A percentile compares a stretch with the other conserved stretches of the same genome.
These are phyloP conservation scores for Bombylius major DNA, from an alignment of 2,888 invertebrate genomes.

Conservation along the genomic window DNA sequence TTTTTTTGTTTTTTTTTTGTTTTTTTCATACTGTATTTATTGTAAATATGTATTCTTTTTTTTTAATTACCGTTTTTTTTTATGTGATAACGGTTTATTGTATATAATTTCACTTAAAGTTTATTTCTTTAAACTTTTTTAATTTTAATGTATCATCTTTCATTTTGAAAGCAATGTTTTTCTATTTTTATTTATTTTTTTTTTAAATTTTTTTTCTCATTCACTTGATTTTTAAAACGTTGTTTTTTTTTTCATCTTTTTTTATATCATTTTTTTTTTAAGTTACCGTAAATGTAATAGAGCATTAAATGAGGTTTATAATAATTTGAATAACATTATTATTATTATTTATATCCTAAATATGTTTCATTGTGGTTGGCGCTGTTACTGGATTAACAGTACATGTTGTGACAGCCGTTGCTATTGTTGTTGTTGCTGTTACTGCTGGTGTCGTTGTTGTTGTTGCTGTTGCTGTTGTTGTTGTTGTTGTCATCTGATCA, in stretches of 20 bases:
- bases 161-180: background rate
- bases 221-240: background rate
- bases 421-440: conserved; percentile 21
- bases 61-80: too few relatives aligned
- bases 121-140: too few relatives aligned
- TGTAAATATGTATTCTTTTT: too few relatives aligned
- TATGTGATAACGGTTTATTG: too few relatives aligned
- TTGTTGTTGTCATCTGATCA: conserved; percentile 14
- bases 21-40: too few relatives aligned
- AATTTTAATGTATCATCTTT: too few relatives aligned
- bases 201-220: too few relatives aligned
- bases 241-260: conserved; percentile 3
- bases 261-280: conserved; percentile 7
- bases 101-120: too few relatives aligned
- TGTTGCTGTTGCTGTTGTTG: conserved; percentile 15
- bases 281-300: conserved; percentile 11
- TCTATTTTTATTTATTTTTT: background rate
- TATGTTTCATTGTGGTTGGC: conserved; percentile 14
- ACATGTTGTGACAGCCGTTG: conserved; percentile 17
- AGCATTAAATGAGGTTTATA: conserved; percentile 13
- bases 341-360: conserved; percentile 16
- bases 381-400: conserved; percentile 13
- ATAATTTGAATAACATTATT: conserved; percentile 14
- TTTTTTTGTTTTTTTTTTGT: too few relatives aligned
- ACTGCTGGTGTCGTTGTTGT: conserved; percentile 22